Evolutionary conservation across 1,140 invertebrate genomes (phyloP).

Genomic region (Campoletis sonorensis): DNA sequence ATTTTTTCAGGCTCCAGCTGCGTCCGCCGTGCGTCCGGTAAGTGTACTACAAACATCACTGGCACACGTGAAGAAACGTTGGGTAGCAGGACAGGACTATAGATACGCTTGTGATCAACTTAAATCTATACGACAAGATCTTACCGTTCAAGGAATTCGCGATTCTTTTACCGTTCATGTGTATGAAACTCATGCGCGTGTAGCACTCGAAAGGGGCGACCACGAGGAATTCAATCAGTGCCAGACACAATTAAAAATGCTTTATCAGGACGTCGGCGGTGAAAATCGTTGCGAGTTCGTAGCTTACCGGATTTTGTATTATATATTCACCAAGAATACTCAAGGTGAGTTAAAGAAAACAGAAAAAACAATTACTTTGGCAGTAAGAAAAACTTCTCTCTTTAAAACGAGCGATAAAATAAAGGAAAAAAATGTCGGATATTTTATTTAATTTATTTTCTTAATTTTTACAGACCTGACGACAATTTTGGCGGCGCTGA

Average conservation of each 20-base stretch:
- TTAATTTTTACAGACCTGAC: slow-evolving; percentile 88
- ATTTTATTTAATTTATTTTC: slow-evolving; percentile 48
- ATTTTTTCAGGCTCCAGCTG: slow-evolving; percentile 88
- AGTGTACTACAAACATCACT: slow-evolving; percentile 90
- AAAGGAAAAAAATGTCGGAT: neutral
- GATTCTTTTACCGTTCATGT: slow-evolving; percentile 96
- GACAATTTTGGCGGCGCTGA: slow-evolving; percentile 89
- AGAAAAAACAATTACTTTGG: no score
- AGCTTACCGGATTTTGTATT: slow-evolving; percentile 97
- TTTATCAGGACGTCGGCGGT: slow-evolving; percentile 86
- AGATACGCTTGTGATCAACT: slow-evolving; percentile 98
- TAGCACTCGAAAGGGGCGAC: slow-evolving; percentile 97
- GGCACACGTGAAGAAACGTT: slow-evolving; percentile 92
- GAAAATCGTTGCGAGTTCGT: slow-evolving; percentile 92
- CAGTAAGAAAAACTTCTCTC: no score
- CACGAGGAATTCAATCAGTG: slow-evolving; percentile 99
- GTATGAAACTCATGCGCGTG: slow-evolving; percentile 98
- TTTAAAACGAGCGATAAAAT: no score
- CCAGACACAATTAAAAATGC: slow-evolving; percentile 96
- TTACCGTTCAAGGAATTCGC: slow-evolving; percentile 97
- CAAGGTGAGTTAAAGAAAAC: slow-evolving; percentile 83
- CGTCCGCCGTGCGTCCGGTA: slow-evolving; percentile 92
- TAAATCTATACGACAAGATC: slow-evolving; percentile 98
- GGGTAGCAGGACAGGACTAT: slow-evolving; percentile 94
- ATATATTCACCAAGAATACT: slow-evolving; percentile 97